Evolutionary conservation across 2,113 vertebrate genomes (phyloP), one percentile per base, ranked within the genome.

Genomic region (Prinia subflava): DNA sequence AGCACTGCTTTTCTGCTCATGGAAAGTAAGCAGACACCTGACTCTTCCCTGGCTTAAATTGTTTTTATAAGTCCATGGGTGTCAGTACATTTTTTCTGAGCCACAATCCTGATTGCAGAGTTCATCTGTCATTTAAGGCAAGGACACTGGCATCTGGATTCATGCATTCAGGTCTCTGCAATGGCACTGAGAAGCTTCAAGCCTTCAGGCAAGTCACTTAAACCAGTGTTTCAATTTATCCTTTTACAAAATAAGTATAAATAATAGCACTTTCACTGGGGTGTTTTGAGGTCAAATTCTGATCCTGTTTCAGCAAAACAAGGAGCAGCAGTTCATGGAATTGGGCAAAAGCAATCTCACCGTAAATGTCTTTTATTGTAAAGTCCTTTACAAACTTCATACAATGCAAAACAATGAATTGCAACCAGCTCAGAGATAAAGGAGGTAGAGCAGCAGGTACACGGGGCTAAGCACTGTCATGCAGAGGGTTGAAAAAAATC

Each of bases 171-270:
- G 74, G 56, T 71, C 78, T 64, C 62, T 75, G 76, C 64, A 71
- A n/a, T 21, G 47, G 68, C 37, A 75, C 39, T 33, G 44, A 92
- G 88, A 81, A 81, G 16, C 60, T 90, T 92, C 42, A 27, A 73
- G 90, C 90, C 94, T 93, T 75, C 49, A 64, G 92, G 93, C 88
- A 89, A 94, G 53, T 50, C 83, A 82, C 80, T 92, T 87, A 75
- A 92, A 85, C 15, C 2, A 0, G 18, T 67, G 68, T 81, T 96
- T 89, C 91, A 95, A 88, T 90, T 93, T 90, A 59, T 56, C 52
- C 60, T 86, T 75, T 85, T 56, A 86, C 64, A 83, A 92, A 96
- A 70, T 64, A 90, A 75, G 44, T 87, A 78, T 87, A 93, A 95
- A 90, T 95, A 96, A 94, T 70, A 67, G 41, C 42, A 24, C 39